Conservation (phyloP, 2,113 vertebrate genomes). For the Cygnus atratus region DNA sequence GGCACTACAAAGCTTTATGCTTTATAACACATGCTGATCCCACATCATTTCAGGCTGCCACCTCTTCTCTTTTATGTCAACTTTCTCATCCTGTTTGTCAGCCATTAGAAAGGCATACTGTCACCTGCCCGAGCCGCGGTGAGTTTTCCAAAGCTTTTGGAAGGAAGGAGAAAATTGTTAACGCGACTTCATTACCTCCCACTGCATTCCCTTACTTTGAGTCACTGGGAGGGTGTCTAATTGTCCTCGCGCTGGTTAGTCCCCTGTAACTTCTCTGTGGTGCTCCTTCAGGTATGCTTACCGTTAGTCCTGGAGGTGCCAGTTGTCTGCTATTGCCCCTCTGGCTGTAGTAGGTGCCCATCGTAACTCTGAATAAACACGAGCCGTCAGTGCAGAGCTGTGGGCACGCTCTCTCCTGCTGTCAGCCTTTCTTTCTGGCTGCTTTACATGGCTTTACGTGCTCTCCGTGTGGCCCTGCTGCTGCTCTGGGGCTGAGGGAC, state of each 20-base stretch:
- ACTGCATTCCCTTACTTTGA: neutral
- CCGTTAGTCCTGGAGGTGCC: neutral
- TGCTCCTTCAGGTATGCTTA: neutral
- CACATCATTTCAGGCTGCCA: neutral
- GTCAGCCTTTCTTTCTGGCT: neutral
- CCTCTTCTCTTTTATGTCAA: neutral
- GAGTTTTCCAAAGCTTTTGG: neutral
- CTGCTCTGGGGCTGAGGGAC: neutral
- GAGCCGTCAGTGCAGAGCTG: neutral
- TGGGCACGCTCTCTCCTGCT: neutral
- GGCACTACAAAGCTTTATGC: neutral
- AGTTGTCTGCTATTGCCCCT: neutral
- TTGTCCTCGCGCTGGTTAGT: neutral
- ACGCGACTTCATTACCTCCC: neutral
- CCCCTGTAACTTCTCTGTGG: neutral
- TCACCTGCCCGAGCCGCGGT: neutral
- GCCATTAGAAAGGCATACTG: neutral
- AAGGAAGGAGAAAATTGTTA: neutral
- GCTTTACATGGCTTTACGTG: neutral
- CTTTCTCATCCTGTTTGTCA: neutral
- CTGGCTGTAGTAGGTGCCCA: neutral
- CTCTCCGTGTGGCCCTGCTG: fast-evolving
- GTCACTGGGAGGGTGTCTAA: neutral
- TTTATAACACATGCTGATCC: neutral
- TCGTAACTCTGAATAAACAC: neutral